Base-by-base conservation (phyloP, 37 sponge, comb jelly and placozoan genomes). In the Crambe crambe region DNA sequence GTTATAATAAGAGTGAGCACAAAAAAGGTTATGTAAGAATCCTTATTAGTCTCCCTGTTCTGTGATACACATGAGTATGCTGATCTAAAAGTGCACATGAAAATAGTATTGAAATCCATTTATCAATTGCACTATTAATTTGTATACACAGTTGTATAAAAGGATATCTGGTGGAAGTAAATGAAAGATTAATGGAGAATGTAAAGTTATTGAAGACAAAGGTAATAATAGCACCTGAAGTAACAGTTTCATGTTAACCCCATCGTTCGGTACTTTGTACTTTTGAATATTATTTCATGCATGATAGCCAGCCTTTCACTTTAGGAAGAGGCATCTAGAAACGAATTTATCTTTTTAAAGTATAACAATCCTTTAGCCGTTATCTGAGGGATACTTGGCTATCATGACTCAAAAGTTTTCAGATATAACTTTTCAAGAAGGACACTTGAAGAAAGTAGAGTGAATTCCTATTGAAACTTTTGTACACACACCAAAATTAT, bases 101-200 rank as follows among this genome's bases (percentile, higher is more conserved):
- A n/a, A n/a, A n/a, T n/a, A n/a, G n/a, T n/a, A n/a, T n/a, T n/a
- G n/a, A n/a, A n/a, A n/a, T n/a, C n/a, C n/a, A n/a, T n/a, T n/a
- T n/a, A n/a, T n/a, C n/a, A n/a, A n/a, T n/a, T n/a, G n/a, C n/a
- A n/a, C 54, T 15, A 51, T 9, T 34, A 37, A 58, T 17, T 22
- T 59, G 39, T 39, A 39, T 78, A 17, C 51, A 2, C 26, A 89
- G 89, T 37, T 89, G 89, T 58, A 57, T 89, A 39, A 89, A 79
- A 59, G 89, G 89, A 20, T 72, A 26, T 57, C 80, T 89, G 26
- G 67, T 89, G 36, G 89, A 89, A 62, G 74, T 89, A 27, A 89
- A 89, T 72, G 80, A 89, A 23, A 34, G 37, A 3, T 43, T 89
- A 6, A 12, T 79, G n/a, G 31, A 40, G 9, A 22, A 83, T 25